Percentiles rank a stretch among this genome's conserved stretches.
Evolutionary conservation across 30 jellyfish, hydroid and myxozoan species (phyloP).

Genomic region (Chironex yamaguchii): DNA sequence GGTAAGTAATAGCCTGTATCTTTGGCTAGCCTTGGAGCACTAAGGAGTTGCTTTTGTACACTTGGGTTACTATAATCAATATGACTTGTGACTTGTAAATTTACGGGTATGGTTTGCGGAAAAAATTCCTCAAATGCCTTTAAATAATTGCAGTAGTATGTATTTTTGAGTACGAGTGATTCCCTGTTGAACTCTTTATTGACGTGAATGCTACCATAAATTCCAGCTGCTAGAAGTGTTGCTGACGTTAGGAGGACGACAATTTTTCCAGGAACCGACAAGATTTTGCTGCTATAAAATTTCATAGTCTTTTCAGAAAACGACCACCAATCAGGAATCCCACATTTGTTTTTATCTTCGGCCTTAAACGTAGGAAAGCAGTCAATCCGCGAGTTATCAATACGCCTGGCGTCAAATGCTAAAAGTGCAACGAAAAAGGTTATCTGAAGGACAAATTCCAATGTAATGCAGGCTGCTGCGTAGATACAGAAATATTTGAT

Average conservation of each 20-base stretch:
- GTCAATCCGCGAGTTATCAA: constrained; percentile 51
- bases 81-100: constrained; percentile 23
- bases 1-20: constrained; percentile 59
- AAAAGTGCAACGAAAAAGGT: constrained; percentile 59
- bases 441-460: constrained; percentile 61
- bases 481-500: constrained; percentile 67
- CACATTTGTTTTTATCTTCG: constrained; percentile 59
- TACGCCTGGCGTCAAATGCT: constrained; percentile 56
- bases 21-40: constrained; percentile 27
- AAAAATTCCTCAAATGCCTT: constrained; percentile 25
- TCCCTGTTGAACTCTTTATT: constrained; percentile 64
- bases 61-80: constrained; percentile 57
- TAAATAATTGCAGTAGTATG: constrained; percentile 58
- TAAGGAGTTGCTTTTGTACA: constrained; percentile 33
- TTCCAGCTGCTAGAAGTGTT: constrained; percentile 50
- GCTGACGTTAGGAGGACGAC: constrained; percentile 42
- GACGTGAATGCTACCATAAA: constrained; percentile 65
- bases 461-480: constrained; percentile 55
- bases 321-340: constrained; percentile 56
- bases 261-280: constrained; percentile 35
- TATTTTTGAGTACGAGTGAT: constrained; percentile 62
- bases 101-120: constrained; percentile 80
- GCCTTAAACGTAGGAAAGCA: constrained; percentile 59
- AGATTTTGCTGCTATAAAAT: constrained; percentile 26
- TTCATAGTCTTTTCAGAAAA: constrained; percentile 43